Evolutionary conservation across 2,888 invertebrate species (phyloP).

Genomic region (Azorinus chamasolen): DNA sequence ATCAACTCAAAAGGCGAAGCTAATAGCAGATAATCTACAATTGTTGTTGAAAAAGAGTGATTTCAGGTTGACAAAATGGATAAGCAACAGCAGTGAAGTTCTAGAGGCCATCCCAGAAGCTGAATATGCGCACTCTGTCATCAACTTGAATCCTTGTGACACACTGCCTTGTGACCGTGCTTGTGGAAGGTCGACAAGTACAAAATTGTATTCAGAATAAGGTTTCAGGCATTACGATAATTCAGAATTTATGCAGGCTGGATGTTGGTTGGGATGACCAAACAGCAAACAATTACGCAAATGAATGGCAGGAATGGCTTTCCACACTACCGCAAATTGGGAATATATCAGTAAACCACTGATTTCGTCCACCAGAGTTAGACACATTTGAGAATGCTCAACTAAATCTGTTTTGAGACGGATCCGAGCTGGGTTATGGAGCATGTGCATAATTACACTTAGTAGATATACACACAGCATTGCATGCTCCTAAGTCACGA

Average conservation of each 20-base stretch:
- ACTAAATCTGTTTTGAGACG: conserved; percentile 60
- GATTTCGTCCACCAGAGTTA: conserved; percentile 31
- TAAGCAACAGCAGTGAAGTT: conserved; percentile 40
- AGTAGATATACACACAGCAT: conserved; percentile 12
- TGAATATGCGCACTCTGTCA: conserved; percentile 26
- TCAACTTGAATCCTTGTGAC: conserved; percentile 5
- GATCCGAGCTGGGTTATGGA: conserved; percentile 42
- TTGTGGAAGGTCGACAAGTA: too few species aligned
- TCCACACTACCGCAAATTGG: conserved; percentile 36
- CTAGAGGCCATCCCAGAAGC: conserved; percentile 26
- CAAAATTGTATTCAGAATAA: too few species aligned
- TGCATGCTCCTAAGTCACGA: conserved; percentile 12
- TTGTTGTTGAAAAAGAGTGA: conserved; percentile 34
- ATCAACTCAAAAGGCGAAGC: conserved; percentile 19
- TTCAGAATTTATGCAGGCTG: conserved; percentile 49
- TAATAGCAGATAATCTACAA: conserved; percentile 19
- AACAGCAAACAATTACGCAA: conserved; percentile 12
- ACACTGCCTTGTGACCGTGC: conserved; percentile 30
- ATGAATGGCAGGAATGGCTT: conserved; percentile 58
- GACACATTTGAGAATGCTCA: conserved; percentile 18
- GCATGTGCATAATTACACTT: conserved; percentile 41
- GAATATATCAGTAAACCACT: conserved; percentile 40
- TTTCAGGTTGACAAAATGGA: conserved; percentile 41
- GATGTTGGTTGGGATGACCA: conserved; percentile 59
- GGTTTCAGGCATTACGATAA: conserved; percentile 42